Conservation (phyloP, 2,113 vertebrate genomes). For the Cervus canadensis region DNA sequence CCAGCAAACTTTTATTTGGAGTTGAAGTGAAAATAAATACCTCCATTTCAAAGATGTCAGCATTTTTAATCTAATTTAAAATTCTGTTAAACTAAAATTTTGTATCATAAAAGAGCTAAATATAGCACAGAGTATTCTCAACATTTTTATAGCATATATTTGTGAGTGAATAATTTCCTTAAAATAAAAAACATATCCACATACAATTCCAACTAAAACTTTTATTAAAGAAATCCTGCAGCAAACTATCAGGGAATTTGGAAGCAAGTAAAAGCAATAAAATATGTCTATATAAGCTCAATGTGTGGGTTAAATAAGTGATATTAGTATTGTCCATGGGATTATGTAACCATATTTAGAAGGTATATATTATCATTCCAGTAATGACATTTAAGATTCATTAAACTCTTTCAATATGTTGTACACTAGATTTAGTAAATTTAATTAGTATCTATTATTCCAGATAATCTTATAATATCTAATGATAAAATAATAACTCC, state of each 20-base stretch:
- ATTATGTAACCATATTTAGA: neutral
- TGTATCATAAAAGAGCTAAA: slow-evolving; percentile 35
- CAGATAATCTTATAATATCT: neutral
- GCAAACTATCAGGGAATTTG: neutral
- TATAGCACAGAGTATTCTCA: neutral
- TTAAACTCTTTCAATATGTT: neutral
- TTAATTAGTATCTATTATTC: neutral
- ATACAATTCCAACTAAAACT: slow-evolving; percentile 54
- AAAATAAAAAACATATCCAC: slow-evolving; percentile 42
- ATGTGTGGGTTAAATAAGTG: neutral
- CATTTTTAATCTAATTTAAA: slow-evolving; percentile 51
- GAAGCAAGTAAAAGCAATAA: neutral
- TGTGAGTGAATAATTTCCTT: slow-evolving; percentile 2
- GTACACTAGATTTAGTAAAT: neutral
- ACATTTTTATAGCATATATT: slow-evolving; percentile 26
- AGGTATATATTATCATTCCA: neutral
- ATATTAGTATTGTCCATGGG: neutral
- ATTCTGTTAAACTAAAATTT: slow-evolving; percentile 62
- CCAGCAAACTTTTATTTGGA: slow-evolving; percentile 39
- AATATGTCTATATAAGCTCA: neutral
- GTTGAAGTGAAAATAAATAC: slow-evolving; percentile 47
- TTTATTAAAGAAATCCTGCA: slow-evolving; percentile 41
- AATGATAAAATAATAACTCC: neutral
- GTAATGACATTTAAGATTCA: neutral
- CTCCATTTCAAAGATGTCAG: slow-evolving; percentile 61